Evolutionary conservation across 2,888 invertebrate species (phyloP).

Genomic region (Amiota communis): DNA sequence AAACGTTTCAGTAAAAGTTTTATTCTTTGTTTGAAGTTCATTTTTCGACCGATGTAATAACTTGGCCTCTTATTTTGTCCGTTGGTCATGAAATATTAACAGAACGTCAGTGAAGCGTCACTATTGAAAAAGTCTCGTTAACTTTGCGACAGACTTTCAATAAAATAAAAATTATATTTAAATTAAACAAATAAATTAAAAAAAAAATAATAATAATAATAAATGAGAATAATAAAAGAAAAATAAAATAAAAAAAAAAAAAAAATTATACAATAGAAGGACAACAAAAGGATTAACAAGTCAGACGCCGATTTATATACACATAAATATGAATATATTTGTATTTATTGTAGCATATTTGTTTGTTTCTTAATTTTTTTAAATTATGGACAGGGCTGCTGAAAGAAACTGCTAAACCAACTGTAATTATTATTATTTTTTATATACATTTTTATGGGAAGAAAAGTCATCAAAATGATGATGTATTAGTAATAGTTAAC

Average conservation of each 20-base stretch:
- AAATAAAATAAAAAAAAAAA: neutral
- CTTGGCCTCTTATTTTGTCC: too few relatives aligned
- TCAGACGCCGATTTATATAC: neutral
- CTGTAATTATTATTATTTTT: neutral
- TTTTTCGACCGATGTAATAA: too few relatives aligned
- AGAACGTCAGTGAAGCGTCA: too few relatives aligned
- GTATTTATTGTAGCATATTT: neutral
- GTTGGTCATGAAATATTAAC: too few relatives aligned
- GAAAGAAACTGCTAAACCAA: neutral
- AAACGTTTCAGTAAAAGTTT: too few relatives aligned
- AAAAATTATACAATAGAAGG: neutral
- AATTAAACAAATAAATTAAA: neutral
- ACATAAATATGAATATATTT: neutral
- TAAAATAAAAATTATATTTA: neutral
- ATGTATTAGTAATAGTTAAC: too few relatives aligned
- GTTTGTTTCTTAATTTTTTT: neutral
- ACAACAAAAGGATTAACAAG: neutral
- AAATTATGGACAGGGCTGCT: neutral
- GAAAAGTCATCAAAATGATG: too few relatives aligned
- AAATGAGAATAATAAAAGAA: neutral
- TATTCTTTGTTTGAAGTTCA: too few relatives aligned
- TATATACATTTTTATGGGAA: too few relatives aligned
- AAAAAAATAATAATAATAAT: neutral
- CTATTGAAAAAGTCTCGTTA: neutral
- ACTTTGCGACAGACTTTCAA: too few relatives aligned